A percentile compares a stretch with the other conserved stretches of the same genome.
Evolutionary conservation across 2,888 invertebrate genomes (phyloP).

Genomic region (Mamestra brassicae): DNA sequence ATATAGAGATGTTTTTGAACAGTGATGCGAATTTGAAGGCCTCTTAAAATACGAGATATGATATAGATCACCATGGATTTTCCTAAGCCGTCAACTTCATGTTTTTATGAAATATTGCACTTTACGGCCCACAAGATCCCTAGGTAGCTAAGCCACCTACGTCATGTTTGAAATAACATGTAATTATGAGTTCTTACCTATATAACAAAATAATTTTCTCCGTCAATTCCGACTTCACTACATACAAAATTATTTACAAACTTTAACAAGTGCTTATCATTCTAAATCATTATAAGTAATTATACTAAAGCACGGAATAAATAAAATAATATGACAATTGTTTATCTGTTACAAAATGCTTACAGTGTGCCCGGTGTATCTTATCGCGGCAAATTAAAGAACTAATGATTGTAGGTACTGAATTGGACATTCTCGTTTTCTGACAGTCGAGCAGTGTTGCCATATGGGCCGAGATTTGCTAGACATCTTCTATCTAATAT

Average conservation of each 20-base stretch:
- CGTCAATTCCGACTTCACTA: slow-evolving; percentile 7
- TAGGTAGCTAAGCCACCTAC: slow-evolving; percentile 34
- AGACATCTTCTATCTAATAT: not conserved
- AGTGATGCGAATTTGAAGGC: no score
- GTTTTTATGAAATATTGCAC: slow-evolving; percentile 6
- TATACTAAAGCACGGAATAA: not conserved
- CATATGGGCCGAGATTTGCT: not conserved
- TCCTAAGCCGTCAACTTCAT: not conserved
- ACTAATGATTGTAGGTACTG: not conserved
- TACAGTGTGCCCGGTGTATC: slow-evolving; percentile 11
- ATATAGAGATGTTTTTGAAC: no score
- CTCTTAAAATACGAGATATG: no score
- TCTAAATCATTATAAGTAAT: not conserved
- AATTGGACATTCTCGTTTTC: not conserved
- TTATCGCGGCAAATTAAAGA: not conserved
- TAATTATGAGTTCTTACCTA: not conserved
- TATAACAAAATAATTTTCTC: slow-evolving; percentile 4
- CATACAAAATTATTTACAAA: slow-evolving; percentile 41
- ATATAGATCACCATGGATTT: not conserved
- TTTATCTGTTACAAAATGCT: not conserved
- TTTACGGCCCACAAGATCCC: slow-evolving; percentile 8
- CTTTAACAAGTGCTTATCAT: slow-evolving; percentile 14
- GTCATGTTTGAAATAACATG: not conserved
- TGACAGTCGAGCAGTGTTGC: not conserved
- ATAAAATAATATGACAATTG: not conserved